A percentile compares a stretch with the other conserved stretches of the same genome.
Evolutionary conservation across 2,888 invertebrate genomes (phyloP).

Genomic region (Rambutsinella grinnellia): DNA sequence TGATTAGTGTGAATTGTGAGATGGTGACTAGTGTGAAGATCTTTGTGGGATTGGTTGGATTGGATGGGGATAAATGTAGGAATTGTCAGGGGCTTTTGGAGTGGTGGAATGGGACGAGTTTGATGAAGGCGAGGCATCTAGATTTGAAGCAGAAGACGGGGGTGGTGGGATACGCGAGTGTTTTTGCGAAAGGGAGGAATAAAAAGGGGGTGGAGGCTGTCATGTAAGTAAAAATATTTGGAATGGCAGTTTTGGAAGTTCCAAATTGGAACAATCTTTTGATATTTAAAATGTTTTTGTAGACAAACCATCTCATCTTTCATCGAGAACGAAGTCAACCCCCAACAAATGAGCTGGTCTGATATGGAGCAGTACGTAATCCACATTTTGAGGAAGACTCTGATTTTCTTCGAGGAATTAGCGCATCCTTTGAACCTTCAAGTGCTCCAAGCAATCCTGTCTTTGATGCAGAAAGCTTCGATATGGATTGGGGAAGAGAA

Average conservation of each 20-base stretch:
- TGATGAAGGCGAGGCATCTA: slow-evolving; percentile 48
- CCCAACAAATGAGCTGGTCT: slow-evolving; percentile 8
- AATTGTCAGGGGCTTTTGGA: slow-evolving; percentile 44
- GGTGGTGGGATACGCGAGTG: slow-evolving; percentile 53
- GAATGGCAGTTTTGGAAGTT: background rate
- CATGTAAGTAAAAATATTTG: slow-evolving; percentile 48
- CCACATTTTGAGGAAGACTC: slow-evolving; percentile 13
- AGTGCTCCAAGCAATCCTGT: slow-evolving; percentile 2
- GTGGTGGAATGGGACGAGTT: slow-evolving; percentile 61
- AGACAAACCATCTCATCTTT: slow-evolving; percentile 9
- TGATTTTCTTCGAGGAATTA: slow-evolving; percentile 23
- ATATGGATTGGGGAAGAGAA: background rate
- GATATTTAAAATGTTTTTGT: background rate
- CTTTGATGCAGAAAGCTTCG: background rate
- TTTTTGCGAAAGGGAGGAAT: slow-evolving; percentile 57
- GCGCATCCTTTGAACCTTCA: background rate
- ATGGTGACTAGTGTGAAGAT: slow-evolving; percentile 38
- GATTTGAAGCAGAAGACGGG: slow-evolving; percentile 58
- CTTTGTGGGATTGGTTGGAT: slow-evolving; percentile 54
- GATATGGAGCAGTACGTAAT: slow-evolving; percentile 24
- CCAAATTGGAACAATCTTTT: background rate
- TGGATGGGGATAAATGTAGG: slow-evolving; percentile 47
- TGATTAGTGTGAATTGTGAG: slow-evolving; percentile 60
- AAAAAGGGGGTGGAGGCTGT: slow-evolving; percentile 23
- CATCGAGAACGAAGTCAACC: slow-evolving; percentile 12